Percentiles rank a stretch among this genome's conserved stretches.
These are phyloP conservation scores for Xiphydria camelus DNA, from an alignment of 2,888 invertebrate genomes.

Conservation along the genomic window DNA sequence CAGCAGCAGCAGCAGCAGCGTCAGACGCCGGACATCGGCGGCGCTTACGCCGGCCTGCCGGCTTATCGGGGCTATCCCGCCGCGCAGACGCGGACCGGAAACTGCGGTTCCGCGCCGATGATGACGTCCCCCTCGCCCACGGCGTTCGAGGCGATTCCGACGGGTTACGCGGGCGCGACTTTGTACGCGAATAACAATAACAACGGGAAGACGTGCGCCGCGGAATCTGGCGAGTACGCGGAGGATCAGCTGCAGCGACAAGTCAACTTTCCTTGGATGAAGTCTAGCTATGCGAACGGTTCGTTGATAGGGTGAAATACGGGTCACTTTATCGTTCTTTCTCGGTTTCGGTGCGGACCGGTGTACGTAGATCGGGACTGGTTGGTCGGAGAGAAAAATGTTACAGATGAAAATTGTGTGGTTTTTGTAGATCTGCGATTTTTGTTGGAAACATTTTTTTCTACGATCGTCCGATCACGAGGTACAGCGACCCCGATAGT, in stretches of 20 bases:
- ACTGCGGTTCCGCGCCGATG: conserved; percentile 18
- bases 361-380: too few species aligned
- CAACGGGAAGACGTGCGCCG: conserved; percentile 26
- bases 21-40: conserved; percentile 16
- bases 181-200: conserved; percentile 28
- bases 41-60: conserved; percentile 5
- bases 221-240: conserved; percentile 25
- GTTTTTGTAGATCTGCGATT: too few species aligned
- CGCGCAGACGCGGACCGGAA: conserved; percentile 19
- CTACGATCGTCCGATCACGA: too few species aligned
- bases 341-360: too few species aligned
- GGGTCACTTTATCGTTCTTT: too few species aligned
- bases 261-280: conserved; percentile 50
- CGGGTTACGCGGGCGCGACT: conserved; percentile 22
- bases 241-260: conserved; percentile 26
- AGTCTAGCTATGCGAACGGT: conserved; percentile 37
- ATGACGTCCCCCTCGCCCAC: conserved; percentile 22
- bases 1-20: conserved; percentile 18
- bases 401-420: too few species aligned
- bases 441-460: too few species aligned
- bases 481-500: too few species aligned
- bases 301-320: too few species aligned
- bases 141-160: conserved; percentile 22
- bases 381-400: too few species aligned
- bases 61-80: conserved; percentile 22